Evolutionary conservation across 2,797 vertebrate genomes (phyloP), one percentile per base, ranked within the genome.

Genomic region (Acipenser transmontanus): DNA sequence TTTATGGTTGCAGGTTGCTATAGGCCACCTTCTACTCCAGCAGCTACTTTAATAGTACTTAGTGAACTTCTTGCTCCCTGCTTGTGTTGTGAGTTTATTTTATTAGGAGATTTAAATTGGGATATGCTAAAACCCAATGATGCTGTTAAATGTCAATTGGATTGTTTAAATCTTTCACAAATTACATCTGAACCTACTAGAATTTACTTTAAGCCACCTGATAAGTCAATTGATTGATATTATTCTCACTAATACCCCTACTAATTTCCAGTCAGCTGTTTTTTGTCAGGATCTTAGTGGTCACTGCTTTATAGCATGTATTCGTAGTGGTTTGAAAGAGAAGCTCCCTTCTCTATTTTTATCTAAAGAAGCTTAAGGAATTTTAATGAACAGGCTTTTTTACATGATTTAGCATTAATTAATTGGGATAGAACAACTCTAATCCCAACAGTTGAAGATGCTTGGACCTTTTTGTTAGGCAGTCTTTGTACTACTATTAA

Each of bases 351-450:
- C 12, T 52, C 50, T 52, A 6, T 4, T 2, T 52, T 52, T 52
- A 8, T 52, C 50, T 52, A 52, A 52, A 12, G 50, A 52, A 52
- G 12, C 7, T 52, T 52, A 8, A 52, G 12, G 50, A 8, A 52
- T 52, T 52, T 52, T 52, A 52, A 52, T 52, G 50, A 52, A 52
- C 50, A 52, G 50, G 50, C 50, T 52, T 52, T 52, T 52, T 52
- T 52, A 52, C 50, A 52, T 52, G 50, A 52, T 52, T 12, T 52
- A 12, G 50, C 50, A 8, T 52, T 8, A 8, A 3, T 52, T 4
- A 52, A 8, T 12, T 52, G 50, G 8, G 12, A 12, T 3, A 52
- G 50, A 52, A 52, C 6, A 52, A 8, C 50, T 51, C 50, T 52
- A 8, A 52, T 52, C 50, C 50, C 8, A 52, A 4, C 7, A 52